Conservation (phyloP, 2,797 vertebrate species). For the Margarornis squamiger region DNA sequence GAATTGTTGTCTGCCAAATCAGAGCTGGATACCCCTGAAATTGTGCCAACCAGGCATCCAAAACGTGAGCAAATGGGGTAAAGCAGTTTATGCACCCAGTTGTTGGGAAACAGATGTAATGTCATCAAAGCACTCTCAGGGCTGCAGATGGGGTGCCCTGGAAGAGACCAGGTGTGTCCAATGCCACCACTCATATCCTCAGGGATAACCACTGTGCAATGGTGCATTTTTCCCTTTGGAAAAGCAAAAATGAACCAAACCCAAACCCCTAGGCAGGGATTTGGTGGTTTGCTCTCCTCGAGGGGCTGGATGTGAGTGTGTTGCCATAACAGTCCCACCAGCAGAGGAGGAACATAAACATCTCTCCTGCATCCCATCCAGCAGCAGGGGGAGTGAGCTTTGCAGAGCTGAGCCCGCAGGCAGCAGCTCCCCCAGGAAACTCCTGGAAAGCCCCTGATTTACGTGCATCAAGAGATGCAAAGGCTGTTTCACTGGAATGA, state of each 20-base stretch:
- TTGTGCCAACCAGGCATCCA: accelerated
- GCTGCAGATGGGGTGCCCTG: background rate
- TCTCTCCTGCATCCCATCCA: background rate
- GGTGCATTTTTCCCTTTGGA: background rate
- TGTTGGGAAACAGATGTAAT: background rate
- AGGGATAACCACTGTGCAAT: accelerated
- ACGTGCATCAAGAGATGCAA: background rate
- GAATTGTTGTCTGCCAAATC: background rate
- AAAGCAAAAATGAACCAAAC: background rate
- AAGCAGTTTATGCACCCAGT: background rate
- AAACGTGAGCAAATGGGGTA: background rate
- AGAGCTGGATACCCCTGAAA: background rate
- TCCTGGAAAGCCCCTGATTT: background rate
- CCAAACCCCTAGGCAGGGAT: background rate
- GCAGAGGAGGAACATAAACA: background rate
- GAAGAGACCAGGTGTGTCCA: background rate
- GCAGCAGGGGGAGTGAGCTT: background rate
- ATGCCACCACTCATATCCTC: background rate
- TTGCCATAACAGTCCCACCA: background rate
- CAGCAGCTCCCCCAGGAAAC: background rate
- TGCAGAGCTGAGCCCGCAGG: background rate
- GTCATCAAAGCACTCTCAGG: background rate
- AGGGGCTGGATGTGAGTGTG: background rate
- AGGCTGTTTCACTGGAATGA: background rate
- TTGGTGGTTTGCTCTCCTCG: background rate